Conservation (phyloP, 2,888 invertebrate genomes). For the Athripsodes cinereus region DNA sequence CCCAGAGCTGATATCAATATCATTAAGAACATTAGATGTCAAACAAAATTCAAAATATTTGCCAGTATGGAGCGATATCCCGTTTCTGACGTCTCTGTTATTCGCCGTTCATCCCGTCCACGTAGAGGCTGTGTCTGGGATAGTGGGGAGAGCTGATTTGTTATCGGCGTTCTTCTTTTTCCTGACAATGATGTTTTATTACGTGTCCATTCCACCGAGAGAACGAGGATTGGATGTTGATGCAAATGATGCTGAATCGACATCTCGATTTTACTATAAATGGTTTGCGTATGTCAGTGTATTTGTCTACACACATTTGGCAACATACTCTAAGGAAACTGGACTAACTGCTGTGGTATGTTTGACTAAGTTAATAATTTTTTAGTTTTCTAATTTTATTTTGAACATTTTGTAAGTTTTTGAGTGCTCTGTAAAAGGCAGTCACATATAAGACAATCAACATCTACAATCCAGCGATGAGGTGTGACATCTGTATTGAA, state of each 20-base stretch:
- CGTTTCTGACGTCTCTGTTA: conserved; percentile 63
- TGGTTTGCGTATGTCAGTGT: not conserved
- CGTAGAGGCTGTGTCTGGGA: conserved; percentile 85
- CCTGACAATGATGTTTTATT: conserved; percentile 60
- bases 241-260: not conserved
- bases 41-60: conserved; percentile 25
- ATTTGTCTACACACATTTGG: not conserved
- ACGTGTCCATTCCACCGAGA: conserved; percentile 32
- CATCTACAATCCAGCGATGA: no score
- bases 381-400: no score
- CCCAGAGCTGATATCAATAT: not conserved
- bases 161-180: conserved; percentile 76
- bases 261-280: not conserved
- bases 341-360: not conserved
- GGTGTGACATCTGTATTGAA: no score
- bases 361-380: no score
- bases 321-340: not conserved
- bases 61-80: conserved; percentile 35
- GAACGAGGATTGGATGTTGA: conserved; percentile 1
- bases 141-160: conserved; percentile 90
- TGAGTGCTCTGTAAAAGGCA: no score
- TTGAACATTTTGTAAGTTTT: no score
- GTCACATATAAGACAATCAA: no score
- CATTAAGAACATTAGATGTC: conserved; percentile 35
- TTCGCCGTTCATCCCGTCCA: conserved; percentile 93